phyloP scores from a whole-genome alignment of 64 coral and sea anemone species.

The Montipora efflorescens region DNA sequence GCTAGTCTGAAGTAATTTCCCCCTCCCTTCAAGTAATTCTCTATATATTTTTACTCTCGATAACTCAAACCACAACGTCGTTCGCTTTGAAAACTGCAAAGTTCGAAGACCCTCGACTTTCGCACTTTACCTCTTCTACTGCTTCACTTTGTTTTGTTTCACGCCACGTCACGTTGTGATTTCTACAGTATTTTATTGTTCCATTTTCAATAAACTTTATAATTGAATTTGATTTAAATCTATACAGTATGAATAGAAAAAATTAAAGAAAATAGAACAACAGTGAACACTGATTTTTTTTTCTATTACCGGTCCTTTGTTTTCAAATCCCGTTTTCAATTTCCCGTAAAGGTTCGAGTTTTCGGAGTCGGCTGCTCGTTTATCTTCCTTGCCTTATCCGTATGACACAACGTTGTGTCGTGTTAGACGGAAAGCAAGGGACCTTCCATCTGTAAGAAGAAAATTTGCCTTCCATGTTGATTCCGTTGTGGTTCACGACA shows the following conservation, averaged over 20 bases:
- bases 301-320: neutral
- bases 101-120: neutral
- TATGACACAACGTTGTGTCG: conserved; percentile 28
- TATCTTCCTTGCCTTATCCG: neutral
- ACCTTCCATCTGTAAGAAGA: conserved; percentile 27
- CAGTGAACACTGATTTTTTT: neutral
- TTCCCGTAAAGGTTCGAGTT: conserved; percentile 1
- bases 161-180: neutral
- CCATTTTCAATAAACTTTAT: conserved; percentile 9
- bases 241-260: conserved; percentile 11
- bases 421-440: conserved; percentile 18
- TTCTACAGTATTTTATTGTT: neutral
- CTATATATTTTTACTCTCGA: too few relatives aligned
- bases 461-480: neutral
- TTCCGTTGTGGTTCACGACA: conserved; percentile 19
- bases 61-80: too few relatives aligned
- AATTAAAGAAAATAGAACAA: neutral
- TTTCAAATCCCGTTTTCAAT: neutral
- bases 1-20: neutral
- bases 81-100: neutral
- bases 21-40: too few relatives aligned
- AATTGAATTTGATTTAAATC: conserved; percentile 1
- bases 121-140: neutral
- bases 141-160: neutral
- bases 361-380: neutral